These are phyloP conservation scores for Brachyhypopomus gauderio DNA, from an alignment of 2,113 vertebrate genomes.

Conservation along the genomic window DNA sequence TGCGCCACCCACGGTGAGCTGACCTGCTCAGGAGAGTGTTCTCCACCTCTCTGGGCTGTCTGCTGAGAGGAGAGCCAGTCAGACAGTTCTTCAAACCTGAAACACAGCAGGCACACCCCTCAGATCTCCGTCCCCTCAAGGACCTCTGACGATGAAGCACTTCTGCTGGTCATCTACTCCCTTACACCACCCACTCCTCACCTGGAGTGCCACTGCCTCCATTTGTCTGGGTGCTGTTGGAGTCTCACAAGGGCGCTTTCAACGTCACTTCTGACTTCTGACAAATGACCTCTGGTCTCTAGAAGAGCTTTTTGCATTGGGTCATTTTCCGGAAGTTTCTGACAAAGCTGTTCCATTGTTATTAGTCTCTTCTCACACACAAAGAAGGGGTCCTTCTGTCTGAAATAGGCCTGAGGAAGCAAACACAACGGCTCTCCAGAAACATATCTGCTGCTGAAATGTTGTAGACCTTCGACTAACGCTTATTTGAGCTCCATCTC, in stretches of 20 bases:
- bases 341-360: constrained; percentile 88
- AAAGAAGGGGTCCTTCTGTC: constrained; percentile 80
- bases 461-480: too few relatives aligned
- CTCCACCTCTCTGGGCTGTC: constrained; percentile 73
- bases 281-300: constrained; percentile 71
- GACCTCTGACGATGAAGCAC: neutral
- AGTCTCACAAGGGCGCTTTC: constrained; percentile 74
- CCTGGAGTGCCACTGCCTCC: constrained; percentile 87
- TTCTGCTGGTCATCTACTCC: neutral
- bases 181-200: constrained; percentile 55
- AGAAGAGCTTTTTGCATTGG: constrained; percentile 71
- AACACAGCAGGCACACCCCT: constrained; percentile 50
- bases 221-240: constrained; percentile 84
- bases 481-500: neutral
- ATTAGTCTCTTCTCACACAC: constrained; percentile 86
- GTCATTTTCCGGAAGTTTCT: constrained; percentile 85
- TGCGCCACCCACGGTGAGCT: constrained; percentile 24
- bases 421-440: neutral
- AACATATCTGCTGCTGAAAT: neutral
- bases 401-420: constrained; percentile 82
- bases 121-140: neutral
- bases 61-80: constrained; percentile 84
- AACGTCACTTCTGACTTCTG: constrained; percentile 80
- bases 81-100: constrained; percentile 84
- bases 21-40: constrained; percentile 78